phyloP scores from a whole-genome alignment of 2,888 invertebrate species.

The Epinotia ramella region DNA sequence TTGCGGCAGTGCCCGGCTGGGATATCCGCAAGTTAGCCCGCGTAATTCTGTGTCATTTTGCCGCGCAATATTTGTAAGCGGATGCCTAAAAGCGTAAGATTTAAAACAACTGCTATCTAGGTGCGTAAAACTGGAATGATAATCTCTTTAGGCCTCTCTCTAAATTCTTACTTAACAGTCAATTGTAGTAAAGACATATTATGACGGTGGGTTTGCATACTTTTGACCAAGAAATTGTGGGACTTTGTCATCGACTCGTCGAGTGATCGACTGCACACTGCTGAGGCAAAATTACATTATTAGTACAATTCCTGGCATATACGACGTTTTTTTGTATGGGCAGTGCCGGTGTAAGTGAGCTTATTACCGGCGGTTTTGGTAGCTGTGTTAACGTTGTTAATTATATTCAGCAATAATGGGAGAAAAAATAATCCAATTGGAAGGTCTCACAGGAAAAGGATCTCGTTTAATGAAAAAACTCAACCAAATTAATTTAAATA shows the following conservation, averaged over 20 bases:
- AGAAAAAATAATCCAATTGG: neutral
- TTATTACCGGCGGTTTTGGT: neutral
- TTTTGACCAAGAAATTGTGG: neutral
- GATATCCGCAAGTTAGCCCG: constrained; percentile 51
- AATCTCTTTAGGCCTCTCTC: constrained; percentile 34
- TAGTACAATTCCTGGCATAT: neutral
- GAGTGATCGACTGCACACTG: neutral
- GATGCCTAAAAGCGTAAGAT: constrained; percentile 56
- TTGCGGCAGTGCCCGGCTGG: constrained; percentile 34
- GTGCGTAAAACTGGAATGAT: constrained; percentile 33
- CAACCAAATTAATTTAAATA: constrained; percentile 58
- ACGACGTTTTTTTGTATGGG: neutral
- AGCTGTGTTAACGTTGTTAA: neutral
- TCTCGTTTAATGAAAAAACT: constrained; percentile 46
- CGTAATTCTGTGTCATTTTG: constrained; percentile 56
- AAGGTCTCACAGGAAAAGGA: neutral
- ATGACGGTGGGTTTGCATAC: neutral
- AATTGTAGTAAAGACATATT: neutral
- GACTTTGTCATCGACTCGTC: too few relatives aligned
- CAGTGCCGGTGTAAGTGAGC: neutral
- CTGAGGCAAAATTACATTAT: neutral
- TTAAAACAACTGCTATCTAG: constrained; percentile 54
- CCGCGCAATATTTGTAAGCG: constrained; percentile 64
- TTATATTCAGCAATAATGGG: neutral
- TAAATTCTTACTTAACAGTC: neutral